Conservation (phyloP, 2,797 vertebrate genomes). For the Acipenser ruthenus region DNA sequence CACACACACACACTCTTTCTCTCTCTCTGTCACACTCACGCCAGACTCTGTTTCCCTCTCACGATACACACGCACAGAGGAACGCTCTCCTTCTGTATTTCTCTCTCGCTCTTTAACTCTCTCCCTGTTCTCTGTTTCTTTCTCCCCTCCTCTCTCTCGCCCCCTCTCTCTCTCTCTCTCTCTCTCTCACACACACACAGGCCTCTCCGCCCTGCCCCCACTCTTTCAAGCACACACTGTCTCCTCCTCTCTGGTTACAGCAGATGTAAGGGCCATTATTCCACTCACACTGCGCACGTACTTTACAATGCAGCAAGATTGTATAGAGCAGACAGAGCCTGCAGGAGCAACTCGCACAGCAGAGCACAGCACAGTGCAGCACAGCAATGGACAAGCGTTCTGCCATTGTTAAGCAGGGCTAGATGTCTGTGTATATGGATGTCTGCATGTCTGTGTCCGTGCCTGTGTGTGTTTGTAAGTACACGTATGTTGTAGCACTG, state of each 20-base stretch:
- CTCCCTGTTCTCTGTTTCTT: slow-evolving; percentile 25
- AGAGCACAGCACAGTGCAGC: no score
- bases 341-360: no score
- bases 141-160: slow-evolving; percentile 22
- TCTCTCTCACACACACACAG: slow-evolving; percentile 25
- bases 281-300: slow-evolving; percentile 71
- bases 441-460: no score
- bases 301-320: slow-evolving; percentile 64
- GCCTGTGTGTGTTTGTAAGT: no score
- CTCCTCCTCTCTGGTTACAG: slow-evolving; percentile 36
- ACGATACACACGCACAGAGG: no score
- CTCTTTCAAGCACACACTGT: slow-evolving; percentile 46
- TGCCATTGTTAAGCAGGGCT: no score
- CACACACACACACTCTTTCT: slow-evolving; percentile 38
- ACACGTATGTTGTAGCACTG: no score
- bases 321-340: slow-evolving; percentile 47
- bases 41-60: no score
- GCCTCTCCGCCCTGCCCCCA: slow-evolving; percentile 33
- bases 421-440: no score
- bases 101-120: slow-evolving; percentile 14
- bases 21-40: slow-evolving; percentile 53
- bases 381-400: no score
- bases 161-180: slow-evolving; percentile 4
- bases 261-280: slow-evolving; percentile 73
- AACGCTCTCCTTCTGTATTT: no score